Evolutionary conservation across 1,140 invertebrate genomes (phyloP).

Genomic region (Heliconius melpomene): DNA sequence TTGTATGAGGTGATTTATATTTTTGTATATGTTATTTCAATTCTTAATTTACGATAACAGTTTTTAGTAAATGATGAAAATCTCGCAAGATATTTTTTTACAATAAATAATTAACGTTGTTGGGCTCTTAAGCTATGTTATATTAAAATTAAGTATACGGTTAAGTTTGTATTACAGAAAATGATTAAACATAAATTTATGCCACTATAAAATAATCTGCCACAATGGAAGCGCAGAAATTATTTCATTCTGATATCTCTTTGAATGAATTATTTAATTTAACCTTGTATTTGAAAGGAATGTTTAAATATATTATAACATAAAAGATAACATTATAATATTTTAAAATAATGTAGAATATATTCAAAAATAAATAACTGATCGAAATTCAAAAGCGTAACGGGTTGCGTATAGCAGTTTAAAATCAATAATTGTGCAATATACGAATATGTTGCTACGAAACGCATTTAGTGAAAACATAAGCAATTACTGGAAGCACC

Average conservation of each 20-base stretch:
- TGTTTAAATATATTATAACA: not conserved
- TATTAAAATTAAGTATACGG: not conserved
- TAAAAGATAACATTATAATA: not conserved
- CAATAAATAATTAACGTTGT: too few relatives aligned
- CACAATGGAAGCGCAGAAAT: not conserved
- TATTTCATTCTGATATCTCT: not conserved
- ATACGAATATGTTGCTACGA: slow-evolving; percentile 45
- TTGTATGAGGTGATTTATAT: slow-evolving; percentile 37
- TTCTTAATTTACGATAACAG: slow-evolving; percentile 18
- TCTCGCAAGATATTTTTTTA: not conserved
- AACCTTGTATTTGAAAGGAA: not conserved
- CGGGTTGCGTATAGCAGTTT: not conserved
- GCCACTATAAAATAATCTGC: too few relatives aligned
- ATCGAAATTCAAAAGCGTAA: not conserved
- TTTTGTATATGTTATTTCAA: slow-evolving; percentile 33
- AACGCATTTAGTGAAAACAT: slow-evolving; percentile 59
- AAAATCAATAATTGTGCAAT: slow-evolving; percentile 30
- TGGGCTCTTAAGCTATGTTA: not conserved
- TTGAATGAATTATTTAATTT: not conserved
- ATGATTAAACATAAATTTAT: too few relatives aligned
- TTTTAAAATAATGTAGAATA: not conserved
- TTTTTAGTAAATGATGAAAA: slow-evolving; percentile 26
- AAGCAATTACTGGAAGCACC: slow-evolving; percentile 68
- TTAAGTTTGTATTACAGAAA: too few relatives aligned
- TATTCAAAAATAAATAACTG: not conserved